Percentiles rank a stretch among this genome's conserved stretches.
These are phyloP conservation scores for Chirona hameri DNA, from an alignment of 2,888 invertebrate genomes.

Conservation along the genomic window DNA sequence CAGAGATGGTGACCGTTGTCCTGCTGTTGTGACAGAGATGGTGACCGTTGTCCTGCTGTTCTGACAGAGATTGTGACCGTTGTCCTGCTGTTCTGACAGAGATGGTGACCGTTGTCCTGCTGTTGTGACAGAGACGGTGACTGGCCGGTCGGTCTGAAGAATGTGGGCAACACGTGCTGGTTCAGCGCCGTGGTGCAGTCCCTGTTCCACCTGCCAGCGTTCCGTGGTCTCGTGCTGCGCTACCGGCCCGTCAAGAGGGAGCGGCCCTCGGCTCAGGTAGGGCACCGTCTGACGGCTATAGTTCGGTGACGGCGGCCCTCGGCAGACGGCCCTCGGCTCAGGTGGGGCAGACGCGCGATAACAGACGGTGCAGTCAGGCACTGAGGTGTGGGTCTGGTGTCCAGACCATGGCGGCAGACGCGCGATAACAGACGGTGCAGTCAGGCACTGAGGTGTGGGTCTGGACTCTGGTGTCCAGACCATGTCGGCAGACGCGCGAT, in stretches of 20 bases:
- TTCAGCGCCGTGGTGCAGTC: constrained; percentile 53
- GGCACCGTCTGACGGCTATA: too few species aligned
- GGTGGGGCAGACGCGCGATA: too few species aligned
- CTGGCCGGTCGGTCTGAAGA: constrained; percentile 51
- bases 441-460: too few species aligned
- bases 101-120: constrained; percentile 23
- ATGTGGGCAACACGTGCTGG: constrained; percentile 53
- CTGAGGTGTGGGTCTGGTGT: too few species aligned
- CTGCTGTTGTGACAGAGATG: too few species aligned
- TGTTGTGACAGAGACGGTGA: constrained; percentile 31
- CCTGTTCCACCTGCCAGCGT: constrained; percentile 49
- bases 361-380: too few species aligned
- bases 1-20: constrained; percentile 42
- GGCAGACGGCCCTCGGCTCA: neutral
- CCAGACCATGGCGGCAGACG: too few species aligned
- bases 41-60: too few species aligned
- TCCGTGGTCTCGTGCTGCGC: constrained; percentile 42
- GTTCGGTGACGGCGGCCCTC: too few species aligned
- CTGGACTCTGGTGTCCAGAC: too few species aligned
- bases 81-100: constrained; percentile 2
- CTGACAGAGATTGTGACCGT: neutral
- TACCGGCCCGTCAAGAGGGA: constrained; percentile 34
- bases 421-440: too few species aligned
- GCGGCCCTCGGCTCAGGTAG: constrained; percentile 9
- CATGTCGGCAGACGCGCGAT: too few species aligned